Evolutionary conservation across 2,113 vertebrate species (phyloP).

Genomic region (Ibidorhyncha struthersii): DNA sequence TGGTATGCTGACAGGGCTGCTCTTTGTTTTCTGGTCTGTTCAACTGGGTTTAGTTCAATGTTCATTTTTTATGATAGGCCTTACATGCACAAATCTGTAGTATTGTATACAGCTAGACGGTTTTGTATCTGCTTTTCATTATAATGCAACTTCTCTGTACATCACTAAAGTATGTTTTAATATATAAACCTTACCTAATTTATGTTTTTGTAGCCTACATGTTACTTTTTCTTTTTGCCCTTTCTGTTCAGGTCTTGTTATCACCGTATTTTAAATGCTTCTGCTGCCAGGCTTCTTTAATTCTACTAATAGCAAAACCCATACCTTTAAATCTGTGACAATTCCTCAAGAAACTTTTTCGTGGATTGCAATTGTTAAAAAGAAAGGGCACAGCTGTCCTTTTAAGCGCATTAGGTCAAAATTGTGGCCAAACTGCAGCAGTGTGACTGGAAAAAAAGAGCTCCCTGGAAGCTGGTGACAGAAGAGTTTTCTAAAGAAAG

Average conservation of each 20-base stretch:
- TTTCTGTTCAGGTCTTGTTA: background rate
- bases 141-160: background rate
- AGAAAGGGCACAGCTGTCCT: background rate
- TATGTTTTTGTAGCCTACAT: background rate
- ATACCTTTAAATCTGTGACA: background rate
- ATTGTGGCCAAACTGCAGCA: background rate
- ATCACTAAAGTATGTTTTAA: slow-evolving; percentile 1
- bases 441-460: background rate
- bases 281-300: slow-evolving; percentile 10
- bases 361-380: background rate
- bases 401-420: background rate
- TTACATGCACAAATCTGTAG: background rate
- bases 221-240: background rate
- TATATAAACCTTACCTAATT: slow-evolving; percentile 5
- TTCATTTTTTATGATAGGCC: slow-evolving; percentile 5
- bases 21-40: slow-evolving; percentile 55
- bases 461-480: background rate
- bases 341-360: background rate
- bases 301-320: background rate
- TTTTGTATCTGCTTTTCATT: slow-evolving; percentile 29
- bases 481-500: background rate
- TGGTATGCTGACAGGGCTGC: slow-evolving; percentile 39
- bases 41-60: slow-evolving; percentile 14
- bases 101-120: background rate
- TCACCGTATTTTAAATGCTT: background rate